Evolutionary conservation across 2,797 vertebrate species (phyloP), one percentile per base, ranked within the genome.

Genomic region (Tapirus indicus): DNA sequence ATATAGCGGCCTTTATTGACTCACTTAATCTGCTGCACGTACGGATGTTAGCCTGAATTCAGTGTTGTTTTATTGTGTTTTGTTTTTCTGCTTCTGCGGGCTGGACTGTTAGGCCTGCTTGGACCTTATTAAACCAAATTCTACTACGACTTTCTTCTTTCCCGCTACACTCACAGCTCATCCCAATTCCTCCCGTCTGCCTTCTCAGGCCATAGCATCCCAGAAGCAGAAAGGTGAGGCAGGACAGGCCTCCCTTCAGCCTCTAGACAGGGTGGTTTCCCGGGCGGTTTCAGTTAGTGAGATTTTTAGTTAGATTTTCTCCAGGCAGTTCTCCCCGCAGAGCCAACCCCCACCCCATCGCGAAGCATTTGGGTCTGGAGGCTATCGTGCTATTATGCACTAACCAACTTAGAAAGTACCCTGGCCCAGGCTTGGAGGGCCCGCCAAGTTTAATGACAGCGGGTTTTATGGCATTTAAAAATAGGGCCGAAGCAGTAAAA

Each of bases 1-100:
- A 95, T 97, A 98, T 93, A 38, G 97, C 97, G 91, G 77, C 93
- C 96, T 97, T 82, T 98, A 98, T 98, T 98, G 98, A 98, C 98
- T 98, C 96, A 94, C 97, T 97, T 98, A 98, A 98, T 98, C 98
- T 98, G 97, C 95, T 91, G 95, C 86, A 98, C 97, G 95, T 97
- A 98, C 96, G 95, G 93, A 97, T 95, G 79, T 77, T 60, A 94
- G 91, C 84, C 68, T 38, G 84, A 96, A 97, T 96, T 98, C 92
- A 74, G 92, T 97, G 98, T 97, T 98, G 1, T 97, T 98, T 96
- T 84, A 94, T 94, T 84, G 90, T 66, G 95, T 97, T 64, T 96
- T 94, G 72, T 91, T 98, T 96, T 97, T 98, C 80, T 79, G 68
- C 60, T 95, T 9, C 97, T 98, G 97, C 88, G 97, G 96, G 95